Percentiles rank a stretch among this genome's conserved stretches.
phyloP scores from a whole-genome alignment of 2,113 vertebrate species.

The Micronycteris hirsuta region DNA sequence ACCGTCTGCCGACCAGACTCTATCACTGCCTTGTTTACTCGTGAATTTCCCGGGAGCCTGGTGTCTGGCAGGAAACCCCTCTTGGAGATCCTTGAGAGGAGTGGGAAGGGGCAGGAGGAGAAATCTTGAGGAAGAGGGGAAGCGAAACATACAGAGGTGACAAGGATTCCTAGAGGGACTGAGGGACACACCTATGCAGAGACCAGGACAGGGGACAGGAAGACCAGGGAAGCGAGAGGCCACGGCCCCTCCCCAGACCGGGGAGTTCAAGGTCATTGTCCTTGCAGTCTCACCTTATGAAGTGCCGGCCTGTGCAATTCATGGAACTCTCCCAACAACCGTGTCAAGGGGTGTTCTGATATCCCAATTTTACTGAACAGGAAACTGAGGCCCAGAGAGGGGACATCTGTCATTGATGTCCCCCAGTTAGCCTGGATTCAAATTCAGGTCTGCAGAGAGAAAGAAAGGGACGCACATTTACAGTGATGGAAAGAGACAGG shows the following conservation, averaged over 20 bases:
- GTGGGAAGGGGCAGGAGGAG: neutral
- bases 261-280: accelerated
- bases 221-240: neutral
- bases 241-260: neutral
- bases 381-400: neutral
- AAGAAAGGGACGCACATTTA: neutral
- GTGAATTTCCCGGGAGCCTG: neutral
- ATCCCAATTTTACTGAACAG: neutral
- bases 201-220: neutral
- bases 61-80: neutral
- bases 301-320: neutral
- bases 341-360: neutral
- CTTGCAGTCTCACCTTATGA: accelerated
- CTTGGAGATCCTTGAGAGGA: neutral
- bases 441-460: neutral
- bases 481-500: neutral
- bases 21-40: neutral
- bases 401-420: neutral
- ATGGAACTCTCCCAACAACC: neutral
- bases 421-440: neutral
- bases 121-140: neutral
- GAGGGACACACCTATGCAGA: neutral
- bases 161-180: neutral
- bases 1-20: neutral
- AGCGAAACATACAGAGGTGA: neutral